Evolutionary conservation across 1,140 invertebrate species (phyloP).

Genomic region (Pseudomyrmex pallidus): DNA sequence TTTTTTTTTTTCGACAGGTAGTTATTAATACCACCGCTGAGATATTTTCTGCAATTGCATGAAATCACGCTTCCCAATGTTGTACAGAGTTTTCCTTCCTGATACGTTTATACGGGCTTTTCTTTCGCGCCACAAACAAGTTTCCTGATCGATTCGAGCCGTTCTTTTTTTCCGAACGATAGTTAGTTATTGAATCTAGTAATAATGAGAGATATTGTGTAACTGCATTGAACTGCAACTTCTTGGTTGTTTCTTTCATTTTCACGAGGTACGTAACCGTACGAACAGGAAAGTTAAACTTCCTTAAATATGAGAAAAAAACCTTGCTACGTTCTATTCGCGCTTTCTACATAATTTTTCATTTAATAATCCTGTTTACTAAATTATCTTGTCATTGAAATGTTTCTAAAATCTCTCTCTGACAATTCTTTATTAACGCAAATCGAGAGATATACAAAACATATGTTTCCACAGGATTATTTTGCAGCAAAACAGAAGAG

Average conservation of each 20-base stretch:
- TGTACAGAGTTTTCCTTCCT: background rate
- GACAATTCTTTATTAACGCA: background rate
- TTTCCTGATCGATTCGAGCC: background rate
- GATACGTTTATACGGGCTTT: background rate
- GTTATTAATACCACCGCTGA: background rate
- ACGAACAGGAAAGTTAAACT: background rate
- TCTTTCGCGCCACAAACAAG: no score
- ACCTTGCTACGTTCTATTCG: background rate
- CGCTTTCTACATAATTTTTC: background rate
- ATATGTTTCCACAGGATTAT: background rate
- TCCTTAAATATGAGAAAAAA: background rate
- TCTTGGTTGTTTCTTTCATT: background rate
- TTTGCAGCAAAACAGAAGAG: background rate
- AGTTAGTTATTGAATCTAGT: background rate
- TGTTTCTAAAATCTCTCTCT: background rate
- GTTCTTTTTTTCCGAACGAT: background rate
- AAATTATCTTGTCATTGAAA: conserved; percentile 13
- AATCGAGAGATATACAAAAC: background rate
- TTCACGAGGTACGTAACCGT: background rate
- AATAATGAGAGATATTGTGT: no score
- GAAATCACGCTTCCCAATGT: conserved; percentile 21
- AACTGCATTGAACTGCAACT: background rate
- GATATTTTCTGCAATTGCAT: conserved; percentile 22
- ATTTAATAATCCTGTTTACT: background rate
- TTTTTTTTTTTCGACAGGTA: conserved; percentile 8